These are phyloP conservation scores for Patagioenas fasciata DNA, from an alignment of 2,113 vertebrate genomes.

Conservation along the genomic window DNA sequence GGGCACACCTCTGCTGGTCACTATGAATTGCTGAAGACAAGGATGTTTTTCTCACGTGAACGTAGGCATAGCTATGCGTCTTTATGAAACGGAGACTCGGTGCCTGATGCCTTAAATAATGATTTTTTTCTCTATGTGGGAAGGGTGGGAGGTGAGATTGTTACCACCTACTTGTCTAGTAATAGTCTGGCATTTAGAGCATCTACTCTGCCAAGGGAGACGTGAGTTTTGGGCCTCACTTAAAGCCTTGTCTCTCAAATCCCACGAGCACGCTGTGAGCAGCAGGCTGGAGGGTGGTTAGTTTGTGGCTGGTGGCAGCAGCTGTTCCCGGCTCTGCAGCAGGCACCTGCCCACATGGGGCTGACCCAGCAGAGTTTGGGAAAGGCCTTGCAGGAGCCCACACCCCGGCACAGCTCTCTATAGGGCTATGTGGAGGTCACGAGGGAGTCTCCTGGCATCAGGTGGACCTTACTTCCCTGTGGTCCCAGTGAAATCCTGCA, in stretches of 20 bases:
- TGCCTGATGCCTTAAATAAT: not conserved
- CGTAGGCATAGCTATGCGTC: not conserved
- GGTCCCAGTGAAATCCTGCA: not conserved
- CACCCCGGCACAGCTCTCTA: accelerated
- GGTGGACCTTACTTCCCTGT: not conserved
- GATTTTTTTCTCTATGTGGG: not conserved
- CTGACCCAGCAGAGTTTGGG: not conserved
- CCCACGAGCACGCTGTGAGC: not conserved
- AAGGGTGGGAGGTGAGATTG: not conserved
- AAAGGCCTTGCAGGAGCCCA: not conserved
- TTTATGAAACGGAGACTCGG: not conserved
- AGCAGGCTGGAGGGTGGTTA: not conserved
- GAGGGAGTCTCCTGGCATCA: not conserved
- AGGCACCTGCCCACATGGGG: accelerated
- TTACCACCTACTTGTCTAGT: slow-evolving; percentile 20
- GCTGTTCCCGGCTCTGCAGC: not conserved
- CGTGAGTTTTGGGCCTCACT: not conserved
- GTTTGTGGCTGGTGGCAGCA: not conserved
- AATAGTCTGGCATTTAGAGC: slow-evolving; percentile 1
- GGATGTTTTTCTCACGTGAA: not conserved
- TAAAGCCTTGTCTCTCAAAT: not conserved
- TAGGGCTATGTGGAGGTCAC: accelerated
- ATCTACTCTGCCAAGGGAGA: not conserved
- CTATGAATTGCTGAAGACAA: not conserved
- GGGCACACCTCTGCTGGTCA: not conserved